Base-by-base conservation (phyloP, 2,113 vertebrate species). In the Xenus cinereus region DNA sequence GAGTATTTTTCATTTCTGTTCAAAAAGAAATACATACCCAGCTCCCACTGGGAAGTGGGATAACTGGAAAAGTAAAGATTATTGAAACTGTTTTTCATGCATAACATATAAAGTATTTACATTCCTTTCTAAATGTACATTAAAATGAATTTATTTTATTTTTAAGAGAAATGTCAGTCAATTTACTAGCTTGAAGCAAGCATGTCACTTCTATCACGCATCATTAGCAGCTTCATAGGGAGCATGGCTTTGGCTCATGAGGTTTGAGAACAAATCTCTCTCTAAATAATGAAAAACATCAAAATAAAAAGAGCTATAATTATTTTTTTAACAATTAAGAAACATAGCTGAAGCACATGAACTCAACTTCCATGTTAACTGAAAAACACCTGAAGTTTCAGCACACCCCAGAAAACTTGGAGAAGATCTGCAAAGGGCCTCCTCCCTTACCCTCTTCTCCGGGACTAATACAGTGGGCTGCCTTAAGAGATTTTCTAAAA, bases 121-220 rank as follows among this genome's bases (percentile, higher is more conserved):
- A 92, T 67, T 73, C 32, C 14, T 87, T 89, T 92, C 45, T 83
- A 79, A 91, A 73, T 46, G 22, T 18, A 88, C 15, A 87, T 37
- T 87, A 71, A 91, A 84, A 93, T 54, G 1, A 46, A 41, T 54
- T 77, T 68, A 30, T 84, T 95, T 91, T 78, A 46, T 73, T 93
- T 89, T 68, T 45, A 80, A 46, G 50, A 87, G 41, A 90, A 77
- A 62, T 26, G 9, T 43, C 88, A 93, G 33, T 79, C 35, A 91
- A 82, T 87, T 84, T 17, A 74, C 59, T 85, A 35, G n/a, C 63
- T 90, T 80, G 62, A 96, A 94, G 32, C 26, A 66, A 77, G 23
- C 15, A 48, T 0, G 0, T 50, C 57, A 90, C 32, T 95, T 96
- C 79, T 85, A 41, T 32, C 37, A 89, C 19, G 67, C 57, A 72